phyloP scores from a whole-genome alignment of 2,797 vertebrate genomes.

The Myotis myotis region DNA sequence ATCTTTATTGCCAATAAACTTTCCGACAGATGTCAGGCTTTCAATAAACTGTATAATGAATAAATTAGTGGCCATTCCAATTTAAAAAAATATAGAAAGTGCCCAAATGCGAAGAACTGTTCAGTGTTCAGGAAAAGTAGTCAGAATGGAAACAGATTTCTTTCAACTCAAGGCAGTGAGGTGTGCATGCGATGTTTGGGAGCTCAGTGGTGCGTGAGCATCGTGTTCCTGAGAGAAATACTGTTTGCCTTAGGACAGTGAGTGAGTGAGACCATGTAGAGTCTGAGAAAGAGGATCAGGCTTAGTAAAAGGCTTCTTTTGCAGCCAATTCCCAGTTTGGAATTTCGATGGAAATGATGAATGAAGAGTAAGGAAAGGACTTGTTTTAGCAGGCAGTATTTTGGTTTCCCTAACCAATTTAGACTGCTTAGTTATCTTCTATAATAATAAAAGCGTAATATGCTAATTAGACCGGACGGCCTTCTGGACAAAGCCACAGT shows the following conservation, averaged over 20 bases:
- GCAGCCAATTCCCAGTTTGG: neutral
- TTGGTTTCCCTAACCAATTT: neutral
- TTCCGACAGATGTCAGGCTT: conserved; percentile 1
- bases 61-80: neutral
- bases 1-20: neutral
- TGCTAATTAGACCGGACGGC: too few species aligned
- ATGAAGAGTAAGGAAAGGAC: neutral
- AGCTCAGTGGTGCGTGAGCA: too few species aligned
- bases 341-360: neutral
- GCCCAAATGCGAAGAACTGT: neutral
- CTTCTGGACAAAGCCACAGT: too few species aligned
- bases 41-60: neutral
- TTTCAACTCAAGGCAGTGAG: neutral
- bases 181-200: neutral
- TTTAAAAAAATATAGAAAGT: neutral
- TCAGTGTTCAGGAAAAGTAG: neutral
- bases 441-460: too few species aligned
- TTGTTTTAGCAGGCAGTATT: neutral
- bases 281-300: conserved; percentile 46
- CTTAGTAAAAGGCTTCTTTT: conserved; percentile 31
- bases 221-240: neutral
- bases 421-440: neutral
- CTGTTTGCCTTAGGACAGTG: neutral
- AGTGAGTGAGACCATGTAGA: neutral
- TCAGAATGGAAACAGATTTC: neutral